These are phyloP conservation scores for Amphimallon solstitiale DNA, from an alignment of 2,888 invertebrate genomes.

Conservation along the genomic window DNA sequence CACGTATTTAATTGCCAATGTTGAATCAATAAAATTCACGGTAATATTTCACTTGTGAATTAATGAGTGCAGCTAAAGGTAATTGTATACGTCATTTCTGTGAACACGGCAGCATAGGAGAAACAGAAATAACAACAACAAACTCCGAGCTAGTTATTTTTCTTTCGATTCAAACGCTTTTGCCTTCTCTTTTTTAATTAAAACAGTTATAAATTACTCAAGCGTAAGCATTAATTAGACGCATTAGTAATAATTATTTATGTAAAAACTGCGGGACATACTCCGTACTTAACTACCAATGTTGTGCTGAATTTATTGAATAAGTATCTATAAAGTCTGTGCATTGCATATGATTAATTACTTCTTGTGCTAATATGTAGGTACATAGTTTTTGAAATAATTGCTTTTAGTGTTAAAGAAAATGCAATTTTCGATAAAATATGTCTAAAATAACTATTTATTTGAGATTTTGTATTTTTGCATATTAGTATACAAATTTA, in stretches of 20 bases:
- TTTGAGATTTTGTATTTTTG: no score
- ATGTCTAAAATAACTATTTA: no score
- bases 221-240: slow-evolving; percentile 10
- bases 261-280: neutral
- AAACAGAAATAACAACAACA: slow-evolving; percentile 1
- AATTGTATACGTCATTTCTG: slow-evolving; percentile 2
- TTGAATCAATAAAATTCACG: slow-evolving; percentile 6
- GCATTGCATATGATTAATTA: no score
- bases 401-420: no score
- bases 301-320: no score
- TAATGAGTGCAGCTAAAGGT: neutral
- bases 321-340: no score
- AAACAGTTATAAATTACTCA: slow-evolving; percentile 18
- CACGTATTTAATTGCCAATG: neutral
- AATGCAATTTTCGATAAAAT: no score
- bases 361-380: no score
- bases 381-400: no score
- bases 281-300: no score
- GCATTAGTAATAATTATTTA: slow-evolving; percentile 8
- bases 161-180: slow-evolving; percentile 12
- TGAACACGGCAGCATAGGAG: neutral
- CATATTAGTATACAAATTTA: no score
- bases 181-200: slow-evolving; percentile 18
- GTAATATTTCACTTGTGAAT: slow-evolving; percentile 20
- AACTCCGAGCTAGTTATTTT: neutral